Evolutionary conservation across 2,888 invertebrate genomes (phyloP).

Genomic region (Syrista parreyssii): DNA sequence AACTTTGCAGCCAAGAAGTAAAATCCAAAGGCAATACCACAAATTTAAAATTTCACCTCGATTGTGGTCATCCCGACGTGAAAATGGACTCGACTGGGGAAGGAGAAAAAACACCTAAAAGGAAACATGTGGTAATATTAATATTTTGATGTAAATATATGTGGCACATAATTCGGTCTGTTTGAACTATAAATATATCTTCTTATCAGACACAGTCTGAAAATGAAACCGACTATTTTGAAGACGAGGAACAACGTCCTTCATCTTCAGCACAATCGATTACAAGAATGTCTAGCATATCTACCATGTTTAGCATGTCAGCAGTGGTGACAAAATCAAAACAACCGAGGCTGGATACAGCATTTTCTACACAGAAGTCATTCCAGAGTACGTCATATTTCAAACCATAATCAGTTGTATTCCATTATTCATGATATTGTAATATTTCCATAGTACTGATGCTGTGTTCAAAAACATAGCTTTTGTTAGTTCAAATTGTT

Average conservation of each 20-base stretch:
- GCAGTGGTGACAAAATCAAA: conserved; percentile 1
- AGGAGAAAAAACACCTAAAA: conserved; percentile 1
- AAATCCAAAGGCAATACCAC: conserved; percentile 19
- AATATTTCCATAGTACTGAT: too few relatives aligned
- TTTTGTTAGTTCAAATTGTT: too few relatives aligned
- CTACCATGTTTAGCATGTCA: conserved; percentile 11
- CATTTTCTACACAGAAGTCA: conserved; percentile 18
- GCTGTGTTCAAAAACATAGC: too few relatives aligned
- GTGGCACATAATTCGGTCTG: not conserved
- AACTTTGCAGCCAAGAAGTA: conserved; percentile 18
- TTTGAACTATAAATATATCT: conserved; percentile 6
- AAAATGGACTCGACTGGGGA: conserved; percentile 3
- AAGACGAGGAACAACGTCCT: conserved; percentile 7
- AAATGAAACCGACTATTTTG: not conserved
- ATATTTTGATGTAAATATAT: conserved; percentile 4
- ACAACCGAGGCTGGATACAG: conserved; percentile 17
- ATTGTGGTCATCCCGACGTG: conserved; percentile 6
- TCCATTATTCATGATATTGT: too few relatives aligned
- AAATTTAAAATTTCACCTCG: conserved; percentile 13
- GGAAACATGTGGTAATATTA: conserved; percentile 1
- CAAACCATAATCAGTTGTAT: not conserved
- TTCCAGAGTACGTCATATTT: conserved; percentile 17
- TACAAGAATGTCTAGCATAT: conserved; percentile 4
- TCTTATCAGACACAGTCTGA: conserved; percentile 7
- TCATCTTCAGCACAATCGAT: conserved; percentile 14